Conservation (phyloP, 2,113 vertebrate genomes). For the Stegostoma tigrinum region DNA sequence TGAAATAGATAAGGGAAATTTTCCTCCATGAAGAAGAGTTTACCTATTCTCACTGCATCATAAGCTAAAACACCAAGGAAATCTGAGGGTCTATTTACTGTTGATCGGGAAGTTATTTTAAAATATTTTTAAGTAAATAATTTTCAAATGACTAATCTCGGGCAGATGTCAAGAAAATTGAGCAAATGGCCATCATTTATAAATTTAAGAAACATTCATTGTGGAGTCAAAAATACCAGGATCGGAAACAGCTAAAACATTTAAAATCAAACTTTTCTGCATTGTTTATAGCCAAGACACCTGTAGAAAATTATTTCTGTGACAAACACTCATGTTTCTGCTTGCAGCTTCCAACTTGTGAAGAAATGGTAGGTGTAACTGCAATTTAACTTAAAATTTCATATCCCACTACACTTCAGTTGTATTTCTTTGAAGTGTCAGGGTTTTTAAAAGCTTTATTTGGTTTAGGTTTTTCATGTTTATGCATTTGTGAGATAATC, state of each 20-base stretch:
- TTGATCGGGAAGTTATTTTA: background rate
- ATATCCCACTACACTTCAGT: background rate
- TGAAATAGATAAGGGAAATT: background rate
- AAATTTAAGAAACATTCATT: background rate
- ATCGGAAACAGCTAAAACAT: background rate
- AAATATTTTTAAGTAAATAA: background rate
- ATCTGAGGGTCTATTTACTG: background rate
- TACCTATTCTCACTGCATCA: background rate
- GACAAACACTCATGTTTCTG: background rate
- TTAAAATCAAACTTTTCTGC: background rate
- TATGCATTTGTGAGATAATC: background rate
- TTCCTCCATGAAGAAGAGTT: background rate
- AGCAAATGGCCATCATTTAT: too few species aligned
- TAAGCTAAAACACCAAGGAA: background rate
- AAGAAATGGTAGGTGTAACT: background rate
- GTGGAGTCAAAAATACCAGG: too few species aligned
- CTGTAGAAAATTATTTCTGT: background rate
- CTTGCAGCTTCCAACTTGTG: background rate
- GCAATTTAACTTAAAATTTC: background rate
- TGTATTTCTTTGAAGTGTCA: background rate
- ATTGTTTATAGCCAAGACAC: background rate
- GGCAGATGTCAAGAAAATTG: background rate
- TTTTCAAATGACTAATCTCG: background rate
- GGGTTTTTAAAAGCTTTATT: background rate
- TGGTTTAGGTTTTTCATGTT: background rate